Conservation (phyloP, 2,888 invertebrate species). For the Hyles lineata region DNA sequence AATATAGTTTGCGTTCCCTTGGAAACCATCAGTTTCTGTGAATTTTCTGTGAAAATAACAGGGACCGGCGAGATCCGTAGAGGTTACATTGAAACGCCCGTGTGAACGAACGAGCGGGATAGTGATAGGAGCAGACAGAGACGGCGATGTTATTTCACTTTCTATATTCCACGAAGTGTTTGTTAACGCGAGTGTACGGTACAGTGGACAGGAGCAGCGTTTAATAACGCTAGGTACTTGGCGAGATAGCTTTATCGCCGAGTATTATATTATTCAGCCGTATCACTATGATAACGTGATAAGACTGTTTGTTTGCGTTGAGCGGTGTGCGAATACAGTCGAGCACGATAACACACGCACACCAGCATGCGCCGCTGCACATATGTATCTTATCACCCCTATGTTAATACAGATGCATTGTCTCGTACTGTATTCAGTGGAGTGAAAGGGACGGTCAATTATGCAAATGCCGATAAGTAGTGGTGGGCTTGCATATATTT, state of each 20-base stretch:
- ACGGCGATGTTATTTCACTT: constrained; percentile 38
- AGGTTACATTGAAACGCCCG: constrained; percentile 22
- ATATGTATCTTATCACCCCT: neutral
- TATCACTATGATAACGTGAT: constrained; percentile 65
- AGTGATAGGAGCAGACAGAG: neutral
- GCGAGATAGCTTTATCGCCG: constrained; percentile 56
- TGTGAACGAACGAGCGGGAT: constrained; percentile 4
- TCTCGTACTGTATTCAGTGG: neutral
- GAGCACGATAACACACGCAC: constrained; percentile 30
- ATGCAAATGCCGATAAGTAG: neutral
- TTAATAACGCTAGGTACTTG: constrained; percentile 38
- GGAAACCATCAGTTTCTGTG: constrained; percentile 19
- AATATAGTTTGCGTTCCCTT: constrained; percentile 37
- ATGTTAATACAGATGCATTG: constrained; percentile 1
- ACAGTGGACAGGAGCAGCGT: constrained; percentile 29
- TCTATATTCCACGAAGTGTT: constrained; percentile 27
- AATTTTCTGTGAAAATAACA: constrained; percentile 22
- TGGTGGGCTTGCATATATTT: constrained; percentile 2
- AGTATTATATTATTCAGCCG: constrained; percentile 60
- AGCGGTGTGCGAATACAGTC: constrained; percentile 46
- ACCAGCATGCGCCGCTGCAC: neutral
- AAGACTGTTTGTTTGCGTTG: constrained; percentile 58
- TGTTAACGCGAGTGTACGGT: constrained; percentile 7
- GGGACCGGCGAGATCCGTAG: constrained; percentile 3
- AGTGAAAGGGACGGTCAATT: neutral